A percentile compares a stretch with the other conserved stretches of the same genome.
phyloP scores from a whole-genome alignment of 2,113 vertebrate genomes.

The Istiophorus platypterus region DNA sequence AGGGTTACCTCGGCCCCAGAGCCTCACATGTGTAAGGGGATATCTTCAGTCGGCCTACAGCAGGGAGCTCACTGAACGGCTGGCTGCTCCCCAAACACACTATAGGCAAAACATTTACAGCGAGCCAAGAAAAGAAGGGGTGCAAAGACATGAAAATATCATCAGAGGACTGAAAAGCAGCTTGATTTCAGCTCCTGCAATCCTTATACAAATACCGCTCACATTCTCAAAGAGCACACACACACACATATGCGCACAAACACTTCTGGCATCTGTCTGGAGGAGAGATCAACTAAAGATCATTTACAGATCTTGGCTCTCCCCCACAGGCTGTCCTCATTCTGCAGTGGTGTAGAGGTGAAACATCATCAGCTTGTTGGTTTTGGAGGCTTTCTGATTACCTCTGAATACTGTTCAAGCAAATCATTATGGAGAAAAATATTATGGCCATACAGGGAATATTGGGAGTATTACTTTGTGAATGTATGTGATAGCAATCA shows the following conservation, averaged over 20 bases:
- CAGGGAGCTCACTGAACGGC: constrained; percentile 36
- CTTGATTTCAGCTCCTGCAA: constrained; percentile 54
- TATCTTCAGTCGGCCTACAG: constrained; percentile 66
- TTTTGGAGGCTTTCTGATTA: constrained; percentile 53
- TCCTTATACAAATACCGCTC: constrained; percentile 64
- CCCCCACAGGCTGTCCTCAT: constrained; percentile 36
- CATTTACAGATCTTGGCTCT: constrained; percentile 53
- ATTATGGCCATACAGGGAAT: constrained; percentile 12
- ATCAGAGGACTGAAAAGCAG: constrained; percentile 65
- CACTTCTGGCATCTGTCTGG: constrained; percentile 66
- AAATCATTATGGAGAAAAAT: constrained; percentile 41
- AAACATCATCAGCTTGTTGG: constrained; percentile 55
- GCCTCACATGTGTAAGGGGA: constrained; percentile 77
- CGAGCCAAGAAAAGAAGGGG: constrained; percentile 51
- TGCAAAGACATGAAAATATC: constrained; percentile 66
- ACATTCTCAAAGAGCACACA: constrained; percentile 35
- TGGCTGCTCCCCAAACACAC: constrained; percentile 51
- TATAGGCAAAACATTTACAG: constrained; percentile 39
- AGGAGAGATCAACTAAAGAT: constrained; percentile 61
- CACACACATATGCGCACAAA: constrained; percentile 39
- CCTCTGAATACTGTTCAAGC: constrained; percentile 47
- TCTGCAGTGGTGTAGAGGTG: constrained; percentile 42
- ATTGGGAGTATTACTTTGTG: constrained; percentile 39
- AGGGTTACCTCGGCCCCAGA: constrained; percentile 57
- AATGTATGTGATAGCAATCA: constrained; percentile 49